Percentiles rank a stretch among this genome's conserved stretches.
Conservation (phyloP, 1,140 invertebrate genomes). For the Phocides pigmalion region DNA sequence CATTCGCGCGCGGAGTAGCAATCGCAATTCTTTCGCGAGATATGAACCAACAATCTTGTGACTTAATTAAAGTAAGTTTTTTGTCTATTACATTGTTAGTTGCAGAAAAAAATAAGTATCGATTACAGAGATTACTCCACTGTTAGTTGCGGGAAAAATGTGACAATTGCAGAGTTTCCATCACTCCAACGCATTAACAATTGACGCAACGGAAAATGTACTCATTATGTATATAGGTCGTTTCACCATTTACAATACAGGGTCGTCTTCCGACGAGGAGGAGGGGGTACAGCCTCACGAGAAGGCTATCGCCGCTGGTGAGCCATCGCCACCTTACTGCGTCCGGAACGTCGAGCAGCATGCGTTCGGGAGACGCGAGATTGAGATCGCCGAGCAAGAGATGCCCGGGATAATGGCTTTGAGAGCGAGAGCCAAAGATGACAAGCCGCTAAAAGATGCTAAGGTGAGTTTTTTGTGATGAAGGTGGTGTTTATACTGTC, state of each 20-base stretch:
- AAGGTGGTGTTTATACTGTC: too few relatives aligned
- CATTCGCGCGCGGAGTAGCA: too few relatives aligned
- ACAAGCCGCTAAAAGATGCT: conserved; percentile 97
- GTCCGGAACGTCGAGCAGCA: conserved; percentile 96
- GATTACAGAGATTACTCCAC: too few relatives aligned
- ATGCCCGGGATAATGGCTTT: conserved; percentile 99
- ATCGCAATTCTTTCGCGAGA: too few relatives aligned
- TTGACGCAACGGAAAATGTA: not conserved
- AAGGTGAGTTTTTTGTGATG: conserved; percentile 87
- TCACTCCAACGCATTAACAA: not conserved
- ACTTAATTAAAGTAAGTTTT: too few relatives aligned
- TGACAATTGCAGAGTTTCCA: too few relatives aligned
- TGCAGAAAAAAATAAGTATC: too few relatives aligned
- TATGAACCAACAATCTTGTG: too few relatives aligned
- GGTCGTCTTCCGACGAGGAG: conserved; percentile 81
- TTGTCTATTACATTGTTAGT: too few relatives aligned
- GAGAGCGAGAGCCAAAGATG: conserved; percentile 94
- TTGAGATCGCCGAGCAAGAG: conserved; percentile 99
- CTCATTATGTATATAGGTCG: conserved; percentile 23
- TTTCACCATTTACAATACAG: conserved; percentile 47
- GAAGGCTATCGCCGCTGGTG: conserved; percentile 92
- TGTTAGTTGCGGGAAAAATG: too few relatives aligned
- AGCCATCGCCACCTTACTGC: conserved; percentile 94
- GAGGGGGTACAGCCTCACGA: conserved; percentile 89
- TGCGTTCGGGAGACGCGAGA: conserved; percentile 96